A percentile compares a stretch with the other conserved stretches of the same genome.
These are phyloP conservation scores for Acanthococcus lagerstroemiae DNA, from an alignment of 2,888 invertebrate genomes.

Conservation along the genomic window DNA sequence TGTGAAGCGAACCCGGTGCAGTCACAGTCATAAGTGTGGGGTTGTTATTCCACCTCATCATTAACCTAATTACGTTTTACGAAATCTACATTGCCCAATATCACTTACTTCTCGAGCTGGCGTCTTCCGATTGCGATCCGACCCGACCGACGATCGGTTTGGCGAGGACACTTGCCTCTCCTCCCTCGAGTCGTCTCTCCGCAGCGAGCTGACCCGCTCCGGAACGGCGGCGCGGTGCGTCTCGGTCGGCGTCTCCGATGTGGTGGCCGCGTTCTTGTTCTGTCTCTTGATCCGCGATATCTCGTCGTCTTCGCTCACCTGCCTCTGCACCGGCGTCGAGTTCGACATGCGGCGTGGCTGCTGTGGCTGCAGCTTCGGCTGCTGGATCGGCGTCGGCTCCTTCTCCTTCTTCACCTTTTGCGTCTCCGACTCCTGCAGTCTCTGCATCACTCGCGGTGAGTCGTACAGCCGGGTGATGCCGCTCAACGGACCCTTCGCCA, in stretches of 20 bases:
- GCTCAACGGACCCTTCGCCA: slow-evolving; percentile 64
- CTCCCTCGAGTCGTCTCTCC: slow-evolving; percentile 31
- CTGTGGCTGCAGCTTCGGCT: slow-evolving; percentile 48
- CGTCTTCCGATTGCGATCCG: slow-evolving; percentile 41
- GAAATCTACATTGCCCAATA: too few relatives aligned
- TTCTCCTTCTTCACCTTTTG: slow-evolving; percentile 66
- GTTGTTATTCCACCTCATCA: too few relatives aligned
- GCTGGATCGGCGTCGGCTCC: slow-evolving; percentile 46
- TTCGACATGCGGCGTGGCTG: slow-evolving; percentile 38
- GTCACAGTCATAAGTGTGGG: too few relatives aligned
- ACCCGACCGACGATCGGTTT: slow-evolving; percentile 24
- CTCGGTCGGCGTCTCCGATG: slow-evolving; percentile 28
- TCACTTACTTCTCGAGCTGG: slow-evolving; percentile 68
- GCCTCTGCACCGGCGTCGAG: slow-evolving; percentile 50
- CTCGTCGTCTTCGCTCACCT: slow-evolving; percentile 82
- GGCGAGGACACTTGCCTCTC: slow-evolving; percentile 16
- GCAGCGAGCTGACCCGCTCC: slow-evolving; percentile 33
- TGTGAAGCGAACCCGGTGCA: too few relatives aligned
- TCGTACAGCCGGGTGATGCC: slow-evolving; percentile 80
- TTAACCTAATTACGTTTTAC: too few relatives aligned
- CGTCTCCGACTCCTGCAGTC: slow-evolving; percentile 68
- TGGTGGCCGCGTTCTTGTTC: slow-evolving; percentile 53
- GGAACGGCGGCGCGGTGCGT: slow-evolving; percentile 46
- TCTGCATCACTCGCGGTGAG: slow-evolving; percentile 79
- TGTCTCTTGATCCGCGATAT: slow-evolving; percentile 77